These are phyloP conservation scores for Limanda limanda DNA, from an alignment of 2,113 vertebrate genomes.

Conservation along the genomic window DNA sequence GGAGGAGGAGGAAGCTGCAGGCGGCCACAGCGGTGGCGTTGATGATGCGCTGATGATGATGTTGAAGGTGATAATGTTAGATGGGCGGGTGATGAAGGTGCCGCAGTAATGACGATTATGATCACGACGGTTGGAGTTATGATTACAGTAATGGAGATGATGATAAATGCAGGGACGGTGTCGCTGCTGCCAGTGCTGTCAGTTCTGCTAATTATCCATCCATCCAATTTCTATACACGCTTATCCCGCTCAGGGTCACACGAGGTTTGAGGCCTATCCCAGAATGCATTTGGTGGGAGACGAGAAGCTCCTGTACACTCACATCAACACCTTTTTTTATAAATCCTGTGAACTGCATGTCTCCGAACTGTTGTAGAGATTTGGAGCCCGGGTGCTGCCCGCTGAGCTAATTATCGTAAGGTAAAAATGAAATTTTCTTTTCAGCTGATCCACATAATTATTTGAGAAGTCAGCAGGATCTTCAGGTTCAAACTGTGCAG, in stretches of 20 bases:
- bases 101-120: slow-evolving; percentile 52
- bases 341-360: not conserved
- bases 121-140: slow-evolving; percentile 59
- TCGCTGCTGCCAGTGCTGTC: slow-evolving; percentile 47
- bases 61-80: slow-evolving; percentile 36
- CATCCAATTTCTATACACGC: slow-evolving; percentile 42
- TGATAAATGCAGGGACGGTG: slow-evolving; percentile 60
- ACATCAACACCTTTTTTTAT: slow-evolving; percentile 1
- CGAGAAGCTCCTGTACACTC: slow-evolving; percentile 11
- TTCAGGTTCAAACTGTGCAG: slow-evolving; percentile 13
- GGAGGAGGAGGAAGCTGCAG: slow-evolving; percentile 50
- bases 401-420: slow-evolving; percentile 28
- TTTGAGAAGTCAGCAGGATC: not conserved
- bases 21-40: slow-evolving; percentile 8
- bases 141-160: slow-evolving; percentile 64
- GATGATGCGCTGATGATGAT: slow-evolving; percentile 7
- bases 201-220: slow-evolving; percentile 62
- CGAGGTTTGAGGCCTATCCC: slow-evolving; percentile 15
- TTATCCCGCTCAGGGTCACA: slow-evolving; percentile 46
- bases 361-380: slow-evolving; percentile 2
- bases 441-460: slow-evolving; percentile 7
- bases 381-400: not conserved
- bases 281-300: slow-evolving; percentile 40
- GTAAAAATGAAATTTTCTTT: slow-evolving; percentile 26
- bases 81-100: slow-evolving; percentile 47